Evolutionary conservation across 2,888 invertebrate species (phyloP), one percentile per base, ranked within the genome.

Genomic region (Acleris sparsana): DNA sequence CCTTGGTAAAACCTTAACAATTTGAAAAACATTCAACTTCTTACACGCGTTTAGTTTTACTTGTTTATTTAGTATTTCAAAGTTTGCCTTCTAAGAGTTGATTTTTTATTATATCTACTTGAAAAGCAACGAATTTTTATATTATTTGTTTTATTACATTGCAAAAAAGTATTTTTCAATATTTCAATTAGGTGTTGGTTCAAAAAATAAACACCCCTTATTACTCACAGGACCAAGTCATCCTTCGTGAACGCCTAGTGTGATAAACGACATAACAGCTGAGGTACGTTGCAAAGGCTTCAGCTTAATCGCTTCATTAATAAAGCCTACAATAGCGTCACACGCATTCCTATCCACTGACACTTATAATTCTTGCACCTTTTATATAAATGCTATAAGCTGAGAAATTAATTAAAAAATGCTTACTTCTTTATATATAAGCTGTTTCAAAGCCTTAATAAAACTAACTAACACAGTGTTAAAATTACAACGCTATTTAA

Each of bases 241-340:
- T 92, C 92, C 80, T 92, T 92, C 89, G 92, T 92, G 86, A 92
- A 92, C 88, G 92, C 92, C 88, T 92, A 92, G 87, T 83, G 86
- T 80, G 83, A 83, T 78, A 77, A 76, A 72, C 84, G 78, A 80
- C 77, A 78, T 69, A 70, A 76, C 76, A 79, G 78, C 72, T 76
- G 85, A 92, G 92, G 92, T 92, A 92, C 76, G 92, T 89, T 74
- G 73, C 73, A 72, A 69, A 75, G 79, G 78, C 76, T 81, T 82
- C 70, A 74, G 82, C 81, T 85, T 84, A 76, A 76, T 75, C 67
- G 62, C 66, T 61, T 66, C 71, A 68, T 62, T 73, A 79, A 77
- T 80, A 75, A 76, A 71, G 72, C 72, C 25, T 29, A 66, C 72
- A 74, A 65, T 73, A 44, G 65, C 71, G 73, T 39, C 57, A 73